Percentiles rank a stretch among this genome's conserved stretches.
phyloP scores from a whole-genome alignment of 2,888 invertebrate species.

The Labia minor region DNA sequence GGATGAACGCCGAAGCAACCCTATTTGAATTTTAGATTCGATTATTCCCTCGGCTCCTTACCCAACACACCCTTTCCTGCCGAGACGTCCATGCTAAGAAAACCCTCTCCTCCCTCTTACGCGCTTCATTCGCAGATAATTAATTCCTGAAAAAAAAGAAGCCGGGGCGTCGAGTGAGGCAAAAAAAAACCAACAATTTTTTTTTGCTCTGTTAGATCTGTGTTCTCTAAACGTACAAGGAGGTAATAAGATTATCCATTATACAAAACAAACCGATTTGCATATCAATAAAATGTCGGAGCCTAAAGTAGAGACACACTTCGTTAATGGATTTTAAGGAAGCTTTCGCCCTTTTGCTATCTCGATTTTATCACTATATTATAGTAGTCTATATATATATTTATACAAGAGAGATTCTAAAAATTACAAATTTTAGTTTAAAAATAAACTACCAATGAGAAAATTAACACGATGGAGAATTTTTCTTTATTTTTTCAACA shows the following conservation, averaged over 20 bases:
- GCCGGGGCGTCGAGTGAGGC: neutral
- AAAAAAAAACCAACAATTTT: neutral
- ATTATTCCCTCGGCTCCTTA: constrained; percentile 8
- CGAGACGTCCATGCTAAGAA: neutral
- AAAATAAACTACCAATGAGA: no score
- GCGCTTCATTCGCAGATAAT: neutral
- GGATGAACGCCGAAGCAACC: no score
- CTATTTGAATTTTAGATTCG: constrained; percentile 13
- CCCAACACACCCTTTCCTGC: neutral
- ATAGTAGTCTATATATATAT: no score
- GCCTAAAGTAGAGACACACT: neutral
- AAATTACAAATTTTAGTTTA: no score
- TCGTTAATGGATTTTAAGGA: neutral
- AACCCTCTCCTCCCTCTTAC: neutral
- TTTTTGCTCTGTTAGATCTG: neutral
- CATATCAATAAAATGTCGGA: constrained; percentile 13
- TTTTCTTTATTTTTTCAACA: no score
- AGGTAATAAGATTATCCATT: constrained; percentile 7
- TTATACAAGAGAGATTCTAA: no score
- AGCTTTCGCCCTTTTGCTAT: neutral
- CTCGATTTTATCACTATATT: neutral
- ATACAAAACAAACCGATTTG: constrained; percentile 13
- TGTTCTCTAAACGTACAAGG: constrained; percentile 8
- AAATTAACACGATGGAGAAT: no score
- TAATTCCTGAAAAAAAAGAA: neutral